phyloP scores from a whole-genome alignment of 2,888 invertebrate genomes.

The Plusia festucae region DNA sequence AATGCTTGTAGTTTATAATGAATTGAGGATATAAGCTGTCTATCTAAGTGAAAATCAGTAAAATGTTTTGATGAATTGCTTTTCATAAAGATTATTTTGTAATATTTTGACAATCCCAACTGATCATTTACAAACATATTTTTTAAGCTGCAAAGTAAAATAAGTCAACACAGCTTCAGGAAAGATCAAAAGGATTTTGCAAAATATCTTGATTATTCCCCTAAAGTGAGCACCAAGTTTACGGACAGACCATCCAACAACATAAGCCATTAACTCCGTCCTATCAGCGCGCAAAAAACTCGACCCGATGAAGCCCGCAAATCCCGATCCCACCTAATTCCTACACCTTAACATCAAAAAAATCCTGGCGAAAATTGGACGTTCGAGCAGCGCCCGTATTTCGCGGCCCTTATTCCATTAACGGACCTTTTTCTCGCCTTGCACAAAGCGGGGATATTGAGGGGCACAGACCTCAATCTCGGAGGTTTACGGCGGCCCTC shows the following conservation, averaged over 20 bases:
- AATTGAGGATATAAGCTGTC: neutral
- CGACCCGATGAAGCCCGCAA: slow-evolving; percentile 26
- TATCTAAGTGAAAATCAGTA: neutral
- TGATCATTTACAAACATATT: neutral
- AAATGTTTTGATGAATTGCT: neutral
- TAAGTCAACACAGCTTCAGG: neutral
- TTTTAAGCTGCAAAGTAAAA: neutral
- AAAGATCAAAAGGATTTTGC: neutral
- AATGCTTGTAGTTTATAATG: neutral
- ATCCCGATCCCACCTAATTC: slow-evolving; percentile 53
- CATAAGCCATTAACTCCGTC: slow-evolving; percentile 38
- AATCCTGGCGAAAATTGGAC: slow-evolving; percentile 54
- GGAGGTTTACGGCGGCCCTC: slow-evolving; percentile 70
- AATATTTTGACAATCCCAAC: too few relatives aligned
- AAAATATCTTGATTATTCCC: neutral
- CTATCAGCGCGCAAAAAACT: slow-evolving; percentile 39
- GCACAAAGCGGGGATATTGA: slow-evolving; percentile 81
- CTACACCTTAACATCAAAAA: slow-evolving; percentile 55
- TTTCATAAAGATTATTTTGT: too few relatives aligned
- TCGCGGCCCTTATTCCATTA: slow-evolving; percentile 81
- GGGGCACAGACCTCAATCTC: slow-evolving; percentile 75
- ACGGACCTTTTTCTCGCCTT: slow-evolving; percentile 74
- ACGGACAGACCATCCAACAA: slow-evolving; percentile 18
- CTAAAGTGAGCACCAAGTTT: slow-evolving; percentile 8
- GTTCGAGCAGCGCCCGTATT: slow-evolving; percentile 55